Conservation (phyloP, 2,888 invertebrate species). For the Epistrophella euchroma region DNA sequence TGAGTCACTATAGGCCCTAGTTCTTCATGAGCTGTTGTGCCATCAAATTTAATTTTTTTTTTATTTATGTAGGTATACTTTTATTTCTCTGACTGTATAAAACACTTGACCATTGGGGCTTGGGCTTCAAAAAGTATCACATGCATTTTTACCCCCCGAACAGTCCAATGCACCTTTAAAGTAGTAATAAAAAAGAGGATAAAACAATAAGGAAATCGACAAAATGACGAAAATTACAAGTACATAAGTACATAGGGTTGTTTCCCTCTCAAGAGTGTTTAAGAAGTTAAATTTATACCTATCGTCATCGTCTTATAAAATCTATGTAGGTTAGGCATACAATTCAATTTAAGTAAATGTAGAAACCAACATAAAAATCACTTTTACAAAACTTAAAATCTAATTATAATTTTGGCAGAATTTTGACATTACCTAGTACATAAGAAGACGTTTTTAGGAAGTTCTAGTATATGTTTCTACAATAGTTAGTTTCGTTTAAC, state of each 20-base stretch:
- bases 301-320: not conserved
- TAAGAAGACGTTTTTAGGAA: not conserved
- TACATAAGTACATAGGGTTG: too few relatives aligned
- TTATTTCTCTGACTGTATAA: conserved; percentile 31
- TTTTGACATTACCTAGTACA: not conserved
- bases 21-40: too few relatives aligned
- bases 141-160: conserved; percentile 20
- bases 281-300: conserved; percentile 7
- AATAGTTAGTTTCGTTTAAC: conserved; percentile 8
- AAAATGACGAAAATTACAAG: conserved; percentile 32
- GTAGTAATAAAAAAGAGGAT: conserved; percentile 10
- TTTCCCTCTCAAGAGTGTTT: conserved; percentile 19
- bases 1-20: too few relatives aligned
- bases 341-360: not conserved
- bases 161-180: conserved; percentile 39
- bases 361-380: too few relatives aligned
- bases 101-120: conserved; percentile 23
- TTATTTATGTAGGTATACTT: not conserved
- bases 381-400: not conserved
- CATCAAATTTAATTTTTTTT: too few relatives aligned
- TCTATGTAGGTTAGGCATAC: not conserved
- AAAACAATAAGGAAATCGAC: conserved; percentile 27
- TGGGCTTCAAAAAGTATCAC: conserved; percentile 9
- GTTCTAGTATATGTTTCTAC: not conserved
- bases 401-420: not conserved